Conservation (phyloP, 2,797 vertebrate species). For the Babyrousa celebensis region DNA sequence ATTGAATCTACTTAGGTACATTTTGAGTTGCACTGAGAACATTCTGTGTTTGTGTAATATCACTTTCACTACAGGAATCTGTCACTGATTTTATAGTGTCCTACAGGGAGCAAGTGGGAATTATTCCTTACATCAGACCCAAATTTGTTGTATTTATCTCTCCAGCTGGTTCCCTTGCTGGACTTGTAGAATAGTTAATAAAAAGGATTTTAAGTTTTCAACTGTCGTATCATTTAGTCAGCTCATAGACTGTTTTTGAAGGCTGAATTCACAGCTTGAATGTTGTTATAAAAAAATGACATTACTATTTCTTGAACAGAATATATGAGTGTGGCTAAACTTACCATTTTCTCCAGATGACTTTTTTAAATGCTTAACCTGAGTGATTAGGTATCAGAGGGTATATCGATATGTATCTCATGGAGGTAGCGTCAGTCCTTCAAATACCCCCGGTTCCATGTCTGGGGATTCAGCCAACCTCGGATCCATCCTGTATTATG, state of each 20-base stretch:
- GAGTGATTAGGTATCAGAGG: neutral
- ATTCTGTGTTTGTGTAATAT: conserved; percentile 4
- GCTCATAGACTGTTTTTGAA: conserved; percentile 29
- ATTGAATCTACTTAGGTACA: neutral
- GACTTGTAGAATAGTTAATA: neutral
- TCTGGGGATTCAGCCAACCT: neutral
- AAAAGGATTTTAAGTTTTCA: neutral
- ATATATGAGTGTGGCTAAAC: neutral
- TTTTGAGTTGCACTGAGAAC: neutral
- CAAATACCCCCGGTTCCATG: neutral
- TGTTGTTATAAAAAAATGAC: neutral
- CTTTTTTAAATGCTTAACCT: neutral
- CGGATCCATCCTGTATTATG: neutral
- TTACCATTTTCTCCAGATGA: conserved; percentile 17
- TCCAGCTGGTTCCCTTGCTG: neutral
- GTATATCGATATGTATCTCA: neutral
- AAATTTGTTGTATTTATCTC: neutral
- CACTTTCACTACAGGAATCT: neutral
- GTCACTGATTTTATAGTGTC: neutral
- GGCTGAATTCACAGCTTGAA: conserved; percentile 19
- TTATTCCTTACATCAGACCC: neutral
- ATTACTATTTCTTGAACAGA: conserved; percentile 28
- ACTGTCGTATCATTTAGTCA: neutral
- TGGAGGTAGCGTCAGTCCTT: neutral
- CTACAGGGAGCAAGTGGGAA: neutral